phyloP scores from a whole-genome alignment of 2,113 vertebrate genomes.

The Montifringilla adamsi region DNA sequence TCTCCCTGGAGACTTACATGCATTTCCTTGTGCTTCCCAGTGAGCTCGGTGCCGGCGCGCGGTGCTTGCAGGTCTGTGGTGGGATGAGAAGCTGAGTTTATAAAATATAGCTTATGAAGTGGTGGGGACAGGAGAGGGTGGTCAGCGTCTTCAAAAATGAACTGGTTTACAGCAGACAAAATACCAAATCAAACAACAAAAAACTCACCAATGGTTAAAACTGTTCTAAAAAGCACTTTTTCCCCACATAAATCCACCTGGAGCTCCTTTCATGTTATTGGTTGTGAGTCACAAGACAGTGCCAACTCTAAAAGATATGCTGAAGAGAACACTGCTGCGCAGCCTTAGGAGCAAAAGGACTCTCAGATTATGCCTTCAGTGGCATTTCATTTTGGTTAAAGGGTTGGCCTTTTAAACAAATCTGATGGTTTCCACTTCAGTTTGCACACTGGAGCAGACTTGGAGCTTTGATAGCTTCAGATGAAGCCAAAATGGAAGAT shows the following conservation, averaged over 20 bases:
- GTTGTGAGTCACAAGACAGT: not conserved
- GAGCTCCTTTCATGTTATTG: fast-evolving
- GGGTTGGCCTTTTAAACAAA: not conserved
- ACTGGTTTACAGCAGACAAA: not conserved
- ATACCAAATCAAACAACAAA: too few species aligned
- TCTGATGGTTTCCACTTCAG: not conserved
- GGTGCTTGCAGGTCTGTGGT: fast-evolving
- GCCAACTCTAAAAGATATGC: fast-evolving
- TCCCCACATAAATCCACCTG: fast-evolving
- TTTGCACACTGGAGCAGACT: not conserved
- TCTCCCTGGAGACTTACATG: fast-evolving
- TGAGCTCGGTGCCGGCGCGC: not conserved
- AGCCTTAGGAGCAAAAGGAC: not conserved
- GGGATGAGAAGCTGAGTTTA: too few species aligned
- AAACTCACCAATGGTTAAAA: not conserved
- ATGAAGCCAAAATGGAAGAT: not conserved
- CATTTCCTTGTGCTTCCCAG: not conserved
- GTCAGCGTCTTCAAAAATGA: fast-evolving
- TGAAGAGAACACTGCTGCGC: not conserved
- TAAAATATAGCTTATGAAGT: not conserved
- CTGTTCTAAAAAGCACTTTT: not conserved
- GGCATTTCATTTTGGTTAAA: not conserved
- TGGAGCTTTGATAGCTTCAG: not conserved
- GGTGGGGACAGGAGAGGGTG: not conserved
- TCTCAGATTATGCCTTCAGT: fast-evolving